Base-by-base conservation (phyloP, 1,140 invertebrate species). In the Sweltsa coloradensis region DNA sequence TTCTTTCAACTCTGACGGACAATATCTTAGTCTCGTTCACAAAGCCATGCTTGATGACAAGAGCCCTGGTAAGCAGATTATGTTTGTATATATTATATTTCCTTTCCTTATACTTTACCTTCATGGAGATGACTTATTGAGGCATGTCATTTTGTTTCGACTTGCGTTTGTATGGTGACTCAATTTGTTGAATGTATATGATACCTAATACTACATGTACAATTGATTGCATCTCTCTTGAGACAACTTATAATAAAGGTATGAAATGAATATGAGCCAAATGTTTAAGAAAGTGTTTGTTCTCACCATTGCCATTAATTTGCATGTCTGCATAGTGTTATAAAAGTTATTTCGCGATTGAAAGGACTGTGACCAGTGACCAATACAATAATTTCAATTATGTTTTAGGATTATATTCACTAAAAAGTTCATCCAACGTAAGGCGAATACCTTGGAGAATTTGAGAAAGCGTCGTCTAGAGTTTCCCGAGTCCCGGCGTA, bases 1-100 rank as follows among this genome's bases (percentile, higher is more conserved):
- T 5, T 52, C 16, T 37, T 37, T 37, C 36, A 37, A 37, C 23
- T 37, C 36, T 37, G 23, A 37, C 5, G n/a, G n/a, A n/a, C n/a
- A 37, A 37, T 37, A 37, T 22, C 36, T 37, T 37, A 16, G 36
- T 37, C 18, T 22, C 23, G 36, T 37, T 37, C 36, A 37, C 36
- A 37, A 37, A 37, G 36, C 36, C 18, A 19, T 37, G 23, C 18
- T 22, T 19, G 36, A 37, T 22, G 36, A 37, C 4, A 37, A 37
- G 23, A 37, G 36, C 23, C 36, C 36, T 19, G 36, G 36, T 37
- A 37, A 37, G 36, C 23, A 3, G 5, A 11, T 37, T 19, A 19
- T 19, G 23, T 11, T 19, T 37, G 18, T 22, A 5, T 37, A 37
- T 4, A n/a, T n/a, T 4, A n/a, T n/a, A n/a, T n/a, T n/a, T n/a